Evolutionary conservation across 2,113 vertebrate genomes (phyloP), one percentile per base, ranked within the genome.

Genomic region (Tetrao urogallus): DNA sequence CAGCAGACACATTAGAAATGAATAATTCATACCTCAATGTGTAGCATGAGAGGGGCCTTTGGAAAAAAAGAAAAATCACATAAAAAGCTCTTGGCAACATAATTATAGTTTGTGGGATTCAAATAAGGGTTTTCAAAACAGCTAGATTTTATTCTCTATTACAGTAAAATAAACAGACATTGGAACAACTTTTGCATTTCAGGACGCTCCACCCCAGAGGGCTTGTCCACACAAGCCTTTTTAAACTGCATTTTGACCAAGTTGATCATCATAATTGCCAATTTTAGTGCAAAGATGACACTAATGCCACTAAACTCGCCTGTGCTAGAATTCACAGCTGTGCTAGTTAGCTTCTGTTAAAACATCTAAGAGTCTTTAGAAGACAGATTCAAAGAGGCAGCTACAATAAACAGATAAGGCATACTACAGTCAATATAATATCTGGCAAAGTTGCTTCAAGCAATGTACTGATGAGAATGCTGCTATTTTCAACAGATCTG

Each of bases 1-100:
- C 94, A 92, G 93, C 61, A 95, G 94, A 90, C 72, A 89, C 87
- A 75, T 91, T 96, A 95, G 85, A 96, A 97, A 95, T 88, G 20
- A 97, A 83, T 95, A 96, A 94, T 92, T 94, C 94, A 94, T 94
- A 96, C 89, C 91, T 96, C 90, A 94, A 92, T 78, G 89, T 90
- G 88, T 94, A 94, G 94, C 85, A 96, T 92, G 94, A 93, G 82
- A 96, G 66, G 94, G 94, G 91, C 91, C 93, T 96, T 94, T 94
- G 91, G 79, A 93, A 95, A 96, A 94, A 96, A 87, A 96, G 92
- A 92, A 94, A 97, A 94, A 91, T 92, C 73, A 94, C 65, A 90
- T 94, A 92, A 92, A 95, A 95, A 95, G 95, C 94, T 96, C 93
- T 94, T 94, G 95, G 93, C 88, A 95, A 94, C 70, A 54, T 84